Evolutionary conservation across 2,888 invertebrate species (phyloP).

Genomic region (Limnephilus lunatus): DNA sequence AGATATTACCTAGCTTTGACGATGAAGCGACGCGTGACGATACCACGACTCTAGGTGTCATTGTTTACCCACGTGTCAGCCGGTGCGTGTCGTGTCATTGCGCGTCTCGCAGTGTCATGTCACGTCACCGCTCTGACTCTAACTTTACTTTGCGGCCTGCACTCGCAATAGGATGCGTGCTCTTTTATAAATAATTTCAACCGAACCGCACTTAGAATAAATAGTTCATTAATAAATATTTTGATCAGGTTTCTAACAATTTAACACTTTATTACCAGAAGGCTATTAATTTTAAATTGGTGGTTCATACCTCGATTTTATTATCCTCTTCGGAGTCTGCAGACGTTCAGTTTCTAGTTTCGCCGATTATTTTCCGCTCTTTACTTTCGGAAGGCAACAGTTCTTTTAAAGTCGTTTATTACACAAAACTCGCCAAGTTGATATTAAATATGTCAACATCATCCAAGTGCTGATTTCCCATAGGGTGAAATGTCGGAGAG

Average conservation of each 20-base stretch:
- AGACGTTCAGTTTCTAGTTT: too few relatives aligned
- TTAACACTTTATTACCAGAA: neutral
- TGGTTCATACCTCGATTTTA: too few relatives aligned
- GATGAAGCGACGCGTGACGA: neutral
- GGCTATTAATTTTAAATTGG: too few relatives aligned
- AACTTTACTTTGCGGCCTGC: neutral
- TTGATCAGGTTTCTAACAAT: neutral
- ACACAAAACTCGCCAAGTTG: too few relatives aligned
- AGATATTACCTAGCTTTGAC: neutral
- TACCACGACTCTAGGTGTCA: neutral
- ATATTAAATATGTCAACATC: too few relatives aligned
- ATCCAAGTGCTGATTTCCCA: too few relatives aligned
- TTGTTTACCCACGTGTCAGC: conserved; percentile 30
- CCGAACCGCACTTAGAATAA: neutral
- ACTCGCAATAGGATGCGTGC: neutral
- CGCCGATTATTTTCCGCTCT: too few relatives aligned
- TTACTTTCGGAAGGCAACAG: too few relatives aligned
- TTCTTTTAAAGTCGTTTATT: too few relatives aligned
- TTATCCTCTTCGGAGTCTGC: too few relatives aligned
- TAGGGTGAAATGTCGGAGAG: too few relatives aligned
- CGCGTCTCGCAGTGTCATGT: neutral
- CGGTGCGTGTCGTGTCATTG: conserved; percentile 24
- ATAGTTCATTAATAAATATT: neutral
- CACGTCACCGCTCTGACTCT: neutral
- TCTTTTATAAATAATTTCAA: conserved; percentile 2